Evolutionary conservation across 1,140 invertebrate species (phyloP).

Genomic region (Caenorhabditis remanei): DNA sequence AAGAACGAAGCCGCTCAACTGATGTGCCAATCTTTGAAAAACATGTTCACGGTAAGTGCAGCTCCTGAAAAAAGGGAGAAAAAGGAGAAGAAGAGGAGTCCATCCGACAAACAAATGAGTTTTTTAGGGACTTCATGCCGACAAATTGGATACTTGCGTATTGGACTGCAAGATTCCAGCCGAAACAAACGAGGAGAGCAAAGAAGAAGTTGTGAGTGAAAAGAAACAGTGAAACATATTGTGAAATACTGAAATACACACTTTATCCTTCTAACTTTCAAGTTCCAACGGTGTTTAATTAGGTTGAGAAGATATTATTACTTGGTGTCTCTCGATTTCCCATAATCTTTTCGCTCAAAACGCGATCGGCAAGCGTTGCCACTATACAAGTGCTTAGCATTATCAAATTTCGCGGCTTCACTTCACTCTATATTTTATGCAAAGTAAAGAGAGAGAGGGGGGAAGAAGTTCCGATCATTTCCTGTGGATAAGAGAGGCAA

Average conservation of each 20-base stretch:
- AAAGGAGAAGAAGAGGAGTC: no score
- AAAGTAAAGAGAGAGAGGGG: neutral
- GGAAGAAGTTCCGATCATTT: slow-evolving; percentile 48
- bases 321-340: neutral
- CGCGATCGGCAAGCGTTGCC: slow-evolving; percentile 31
- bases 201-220: slow-evolving; percentile 37
- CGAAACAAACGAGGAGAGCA: slow-evolving; percentile 41
- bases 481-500: slow-evolving; percentile 40
- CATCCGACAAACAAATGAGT: neutral
- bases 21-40: slow-evolving; percentile 72
- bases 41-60: slow-evolving; percentile 71
- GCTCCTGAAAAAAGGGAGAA: neutral
- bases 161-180: slow-evolving; percentile 69
- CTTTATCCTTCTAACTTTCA: neutral
- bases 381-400: slow-evolving; percentile 55
- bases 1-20: slow-evolving; percentile 75
- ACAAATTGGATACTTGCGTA: slow-evolving; percentile 71
- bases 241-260: no score
- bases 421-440: slow-evolving; percentile 43
- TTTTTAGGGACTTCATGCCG: slow-evolving; percentile 74
- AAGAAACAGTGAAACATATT: no score
- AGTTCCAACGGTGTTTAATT: neutral
- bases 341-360: slow-evolving; percentile 31
- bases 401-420: slow-evolving; percentile 51
- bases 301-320: neutral